Evolutionary conservation across 2,888 invertebrate species (phyloP).

Genomic region (Drosophila kuntzei): DNA sequence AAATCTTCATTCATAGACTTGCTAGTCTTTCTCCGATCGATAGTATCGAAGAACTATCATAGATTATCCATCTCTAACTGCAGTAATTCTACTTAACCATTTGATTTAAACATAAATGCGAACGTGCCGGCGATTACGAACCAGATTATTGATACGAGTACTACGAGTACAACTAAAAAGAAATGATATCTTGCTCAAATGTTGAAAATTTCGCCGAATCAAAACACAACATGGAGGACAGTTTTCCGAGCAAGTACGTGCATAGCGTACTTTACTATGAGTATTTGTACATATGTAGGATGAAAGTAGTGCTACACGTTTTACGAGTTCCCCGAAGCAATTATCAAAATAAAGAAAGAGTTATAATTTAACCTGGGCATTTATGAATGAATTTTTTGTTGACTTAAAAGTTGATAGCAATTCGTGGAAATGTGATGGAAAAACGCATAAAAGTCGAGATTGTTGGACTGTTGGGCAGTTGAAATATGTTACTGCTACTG

Average conservation of each 20-base stretch:
- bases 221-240: constrained; percentile 30
- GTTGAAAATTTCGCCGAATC: constrained; percentile 62
- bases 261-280: constrained; percentile 40
- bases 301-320: constrained; percentile 64
- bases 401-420: constrained; percentile 33
- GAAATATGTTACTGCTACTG: constrained; percentile 43
- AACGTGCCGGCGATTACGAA: constrained; percentile 62
- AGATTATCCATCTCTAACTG: constrained; percentile 9
- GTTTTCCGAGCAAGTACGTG: constrained; percentile 68
- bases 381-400: constrained; percentile 63
- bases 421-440: constrained; percentile 62
- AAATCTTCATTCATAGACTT: background rate
- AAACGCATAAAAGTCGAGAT: constrained; percentile 39
- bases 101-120: constrained; percentile 21
- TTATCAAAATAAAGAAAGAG: constrained; percentile 63
- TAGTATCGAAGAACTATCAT: background rate
- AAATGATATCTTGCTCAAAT: constrained; percentile 56
- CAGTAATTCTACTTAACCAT: constrained; percentile 2
- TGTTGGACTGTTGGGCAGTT: constrained; percentile 31
- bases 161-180: constrained; percentile 26
- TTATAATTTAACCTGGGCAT: constrained; percentile 54
- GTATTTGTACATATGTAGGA: background rate
- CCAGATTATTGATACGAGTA: constrained; percentile 52
- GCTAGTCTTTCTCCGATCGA: background rate
- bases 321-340: constrained; percentile 62